Percentiles rank a stretch among this genome's conserved stretches.
Conservation (phyloP, 2,113 vertebrate genomes). For the Sylvia atricapilla region DNA sequence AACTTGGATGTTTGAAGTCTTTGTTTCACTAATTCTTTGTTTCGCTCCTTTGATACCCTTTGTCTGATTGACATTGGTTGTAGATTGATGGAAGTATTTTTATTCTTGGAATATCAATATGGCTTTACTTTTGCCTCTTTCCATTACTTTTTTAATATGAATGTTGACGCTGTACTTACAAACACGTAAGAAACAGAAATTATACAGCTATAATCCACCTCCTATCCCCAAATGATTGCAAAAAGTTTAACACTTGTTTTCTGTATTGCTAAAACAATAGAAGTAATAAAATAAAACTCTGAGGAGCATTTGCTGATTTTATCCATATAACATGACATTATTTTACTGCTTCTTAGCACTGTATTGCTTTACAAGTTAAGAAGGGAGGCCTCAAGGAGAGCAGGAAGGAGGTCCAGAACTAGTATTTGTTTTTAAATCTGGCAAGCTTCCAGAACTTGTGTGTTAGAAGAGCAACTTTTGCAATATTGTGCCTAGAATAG, state of each 20-base stretch:
- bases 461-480: not conserved
- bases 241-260: not conserved
- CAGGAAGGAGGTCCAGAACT: not conserved
- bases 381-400: not conserved
- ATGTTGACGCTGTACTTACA: not conserved
- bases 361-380: not conserved
- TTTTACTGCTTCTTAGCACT: conserved; percentile 25
- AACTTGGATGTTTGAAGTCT: not conserved
- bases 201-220: not conserved
- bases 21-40: not conserved
- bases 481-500: not conserved
- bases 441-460: not conserved
- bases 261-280: not conserved
- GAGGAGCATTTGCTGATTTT: not conserved
- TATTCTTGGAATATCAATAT: not conserved
- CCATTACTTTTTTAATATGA: not conserved
- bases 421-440: conserved; percentile 6
- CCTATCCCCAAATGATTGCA: not conserved
- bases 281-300: not conserved
- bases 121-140: not conserved
- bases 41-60: not conserved
- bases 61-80: not conserved
- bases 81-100: not conserved
- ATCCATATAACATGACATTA: not conserved
- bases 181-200: not conserved